Conservation (phyloP, 2,888 invertebrate genomes). For the Cistogaster globosa region DNA sequence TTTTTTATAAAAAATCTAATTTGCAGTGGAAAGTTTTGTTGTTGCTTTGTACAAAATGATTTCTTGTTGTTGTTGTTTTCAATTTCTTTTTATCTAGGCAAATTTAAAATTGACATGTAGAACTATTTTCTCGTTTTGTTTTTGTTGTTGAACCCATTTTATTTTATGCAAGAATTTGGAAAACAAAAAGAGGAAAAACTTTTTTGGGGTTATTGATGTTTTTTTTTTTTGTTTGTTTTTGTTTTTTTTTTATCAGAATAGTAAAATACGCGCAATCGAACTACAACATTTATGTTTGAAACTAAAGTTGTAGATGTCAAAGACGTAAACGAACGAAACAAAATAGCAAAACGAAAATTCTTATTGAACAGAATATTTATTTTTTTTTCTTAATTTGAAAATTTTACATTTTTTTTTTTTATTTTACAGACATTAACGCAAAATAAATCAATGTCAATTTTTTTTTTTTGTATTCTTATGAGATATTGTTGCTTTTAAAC, state of each 20-base stretch:
- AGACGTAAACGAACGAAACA: constrained; percentile 41
- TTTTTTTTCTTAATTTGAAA: constrained; percentile 6
- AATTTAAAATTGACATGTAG: constrained; percentile 51
- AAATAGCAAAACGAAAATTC: constrained; percentile 46
- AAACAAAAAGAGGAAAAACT: constrained; percentile 29
- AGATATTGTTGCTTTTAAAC: not conserved
- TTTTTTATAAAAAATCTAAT: constrained; percentile 16
- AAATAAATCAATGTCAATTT: constrained; percentile 40
- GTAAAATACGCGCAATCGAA: constrained; percentile 69
- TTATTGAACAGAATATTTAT: constrained; percentile 46
- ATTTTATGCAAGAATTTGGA: constrained; percentile 36
- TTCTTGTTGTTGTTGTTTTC: constrained; percentile 12
- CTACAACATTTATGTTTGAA: constrained; percentile 30
- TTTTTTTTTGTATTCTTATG: not conserved
- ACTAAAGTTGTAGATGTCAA: constrained; percentile 35
- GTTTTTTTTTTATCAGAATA: constrained; percentile 38
- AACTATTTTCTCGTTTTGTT: constrained; percentile 52
- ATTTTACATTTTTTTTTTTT: constrained; percentile 26
- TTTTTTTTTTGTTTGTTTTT: constrained; percentile 23
- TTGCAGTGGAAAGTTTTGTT: constrained; percentile 45
- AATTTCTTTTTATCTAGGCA: constrained; percentile 40
- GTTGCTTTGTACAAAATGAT: constrained; percentile 18
- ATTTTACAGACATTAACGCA: not conserved
- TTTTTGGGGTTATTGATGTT: constrained; percentile 42
- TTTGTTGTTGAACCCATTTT: constrained; percentile 38